These are phyloP conservation scores for Phrynosoma blainvillii DNA, from an alignment of 2,113 vertebrate species.

Conservation along the genomic window DNA sequence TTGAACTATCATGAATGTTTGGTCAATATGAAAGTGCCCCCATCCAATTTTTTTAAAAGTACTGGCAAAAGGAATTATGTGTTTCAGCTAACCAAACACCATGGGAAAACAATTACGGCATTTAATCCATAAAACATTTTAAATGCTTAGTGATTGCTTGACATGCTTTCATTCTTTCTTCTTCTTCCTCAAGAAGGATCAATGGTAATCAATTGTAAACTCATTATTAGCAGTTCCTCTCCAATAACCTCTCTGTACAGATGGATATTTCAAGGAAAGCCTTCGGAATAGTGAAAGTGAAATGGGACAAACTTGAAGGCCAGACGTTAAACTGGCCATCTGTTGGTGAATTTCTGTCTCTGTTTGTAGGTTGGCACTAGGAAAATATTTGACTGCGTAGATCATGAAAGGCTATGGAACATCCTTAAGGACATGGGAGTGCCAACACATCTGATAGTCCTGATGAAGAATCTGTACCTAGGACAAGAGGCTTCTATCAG, in stretches of 20 bases:
- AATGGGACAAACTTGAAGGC: not conserved
- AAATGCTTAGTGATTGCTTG: slow-evolving; percentile 1
- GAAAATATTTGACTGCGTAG: too few relatives aligned
- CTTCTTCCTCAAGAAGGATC: not conserved
- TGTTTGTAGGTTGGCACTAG: too few relatives aligned
- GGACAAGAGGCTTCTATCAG: too few relatives aligned
- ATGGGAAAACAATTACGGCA: not conserved
- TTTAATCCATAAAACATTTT: slow-evolving; percentile 24
- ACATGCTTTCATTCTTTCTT: not conserved
- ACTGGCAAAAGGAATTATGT: not conserved
- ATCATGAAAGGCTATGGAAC: too few relatives aligned
- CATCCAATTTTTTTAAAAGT: not conserved
- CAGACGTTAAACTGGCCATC: too few relatives aligned
- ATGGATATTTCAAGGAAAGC: not conserved
- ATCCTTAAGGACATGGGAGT: too few relatives aligned
- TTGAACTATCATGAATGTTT: not conserved
- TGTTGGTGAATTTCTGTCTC: too few relatives aligned
- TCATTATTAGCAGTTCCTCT: not conserved
- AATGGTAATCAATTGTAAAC: fast-evolving
- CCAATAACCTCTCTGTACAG: not conserved
- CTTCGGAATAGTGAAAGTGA: not conserved
- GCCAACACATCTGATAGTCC: too few relatives aligned
- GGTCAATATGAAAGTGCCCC: not conserved
- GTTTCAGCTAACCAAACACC: not conserved
- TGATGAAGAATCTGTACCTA: too few relatives aligned